Percentiles rank a stretch among this genome's conserved stretches.
Conservation (phyloP, 2,797 vertebrate species). For the Setipinna tenuifilis region DNA sequence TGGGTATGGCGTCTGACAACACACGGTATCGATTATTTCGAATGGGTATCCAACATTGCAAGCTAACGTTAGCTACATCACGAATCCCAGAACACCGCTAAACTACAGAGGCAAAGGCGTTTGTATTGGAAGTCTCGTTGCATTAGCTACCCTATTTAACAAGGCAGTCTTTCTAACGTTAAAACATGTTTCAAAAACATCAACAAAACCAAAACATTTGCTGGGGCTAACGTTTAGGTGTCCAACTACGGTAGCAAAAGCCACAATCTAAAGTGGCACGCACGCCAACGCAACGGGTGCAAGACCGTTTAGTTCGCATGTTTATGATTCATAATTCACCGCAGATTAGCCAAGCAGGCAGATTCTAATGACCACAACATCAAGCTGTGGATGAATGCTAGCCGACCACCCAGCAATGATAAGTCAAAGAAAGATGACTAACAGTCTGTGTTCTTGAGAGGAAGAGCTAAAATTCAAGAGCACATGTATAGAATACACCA, state of each 20-base stretch:
- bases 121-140: not conserved
- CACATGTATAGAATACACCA: not conserved
- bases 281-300: not conserved
- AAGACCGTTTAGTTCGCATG: not conserved
- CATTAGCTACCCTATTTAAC: not conserved
- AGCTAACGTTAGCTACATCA: not conserved
- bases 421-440: not conserved
- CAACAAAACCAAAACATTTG: not conserved
- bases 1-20: not conserved
- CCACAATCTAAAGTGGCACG: not conserved
- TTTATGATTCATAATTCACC: not conserved
- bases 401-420: not conserved
- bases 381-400: not conserved
- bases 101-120: not conserved
- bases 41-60: not conserved
- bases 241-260: not conserved
- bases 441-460: not conserved
- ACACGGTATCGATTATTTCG: not conserved
- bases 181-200: not conserved
- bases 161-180: not conserved
- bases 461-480: not conserved
- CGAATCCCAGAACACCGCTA: not conserved
- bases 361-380: not conserved
- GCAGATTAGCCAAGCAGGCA: not conserved
- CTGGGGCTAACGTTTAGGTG: not conserved